phyloP scores from a whole-genome alignment of 2,797 vertebrate species.

The Hyperoplus immaculatus region DNA sequence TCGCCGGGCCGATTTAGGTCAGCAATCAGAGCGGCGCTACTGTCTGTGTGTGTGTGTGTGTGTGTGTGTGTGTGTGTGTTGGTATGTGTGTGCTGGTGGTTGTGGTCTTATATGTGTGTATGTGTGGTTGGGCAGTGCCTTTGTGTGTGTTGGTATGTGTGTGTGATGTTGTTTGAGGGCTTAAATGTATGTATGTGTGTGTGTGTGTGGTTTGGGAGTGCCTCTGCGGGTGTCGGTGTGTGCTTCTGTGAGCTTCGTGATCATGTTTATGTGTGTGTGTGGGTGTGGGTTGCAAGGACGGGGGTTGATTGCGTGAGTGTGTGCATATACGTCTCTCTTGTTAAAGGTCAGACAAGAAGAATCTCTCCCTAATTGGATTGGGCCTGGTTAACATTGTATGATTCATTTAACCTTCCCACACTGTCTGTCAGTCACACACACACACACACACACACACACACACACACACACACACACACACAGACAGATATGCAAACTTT shows the following conservation, averaged over 20 bases:
- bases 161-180: constrained; percentile 21
- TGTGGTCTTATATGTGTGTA: constrained; percentile 24
- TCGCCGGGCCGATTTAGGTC: constrained; percentile 84
- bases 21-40: constrained; percentile 79
- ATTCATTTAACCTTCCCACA: constrained; percentile 83
- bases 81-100: constrained; percentile 37
- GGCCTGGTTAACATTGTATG: constrained; percentile 81
- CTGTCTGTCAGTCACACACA: constrained; percentile 49
- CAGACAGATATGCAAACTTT: constrained; percentile 44
- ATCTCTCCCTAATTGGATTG: constrained; percentile 83
- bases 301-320: constrained; percentile 67
- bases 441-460: constrained; percentile 45
- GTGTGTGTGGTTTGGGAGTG: constrained; percentile 40
- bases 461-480: constrained; percentile 53
- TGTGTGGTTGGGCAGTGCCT: constrained; percentile 13
- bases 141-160: constrained; percentile 38
- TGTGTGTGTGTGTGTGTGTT: constrained; percentile 28
- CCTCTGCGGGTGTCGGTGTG: constrained; percentile 23
- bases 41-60: constrained; percentile 68
- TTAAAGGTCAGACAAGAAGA: constrained; percentile 84
- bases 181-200: constrained; percentile 30
- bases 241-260: constrained; percentile 35
- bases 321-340: constrained; percentile 68
- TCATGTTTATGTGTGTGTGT: constrained; percentile 17
- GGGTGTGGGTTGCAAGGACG: constrained; percentile 19